Evolutionary conservation across 35 echinoderm and acorn worm genomes (phyloP).

Genomic region (Ophiothrix spiculata): DNA sequence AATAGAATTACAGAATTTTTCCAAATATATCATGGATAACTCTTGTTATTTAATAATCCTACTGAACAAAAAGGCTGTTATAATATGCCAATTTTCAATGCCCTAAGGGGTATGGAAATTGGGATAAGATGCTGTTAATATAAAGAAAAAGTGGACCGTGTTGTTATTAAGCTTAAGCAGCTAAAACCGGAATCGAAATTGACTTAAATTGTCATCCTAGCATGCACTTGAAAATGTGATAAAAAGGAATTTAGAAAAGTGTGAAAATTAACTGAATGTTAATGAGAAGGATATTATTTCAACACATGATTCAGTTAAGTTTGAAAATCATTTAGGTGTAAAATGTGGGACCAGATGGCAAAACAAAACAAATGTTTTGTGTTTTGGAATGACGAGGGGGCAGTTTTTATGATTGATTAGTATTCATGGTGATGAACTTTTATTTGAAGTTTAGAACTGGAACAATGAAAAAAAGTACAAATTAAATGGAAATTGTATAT

Average conservation of each 20-base stretch:
- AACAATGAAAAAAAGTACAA: too few species aligned
- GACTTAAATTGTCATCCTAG: not conserved
- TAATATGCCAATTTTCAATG: not conserved
- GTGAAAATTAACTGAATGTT: not conserved
- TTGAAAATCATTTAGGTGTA: not conserved
- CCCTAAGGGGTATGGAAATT: not conserved
- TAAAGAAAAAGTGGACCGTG: not conserved
- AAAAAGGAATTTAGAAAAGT: not conserved
- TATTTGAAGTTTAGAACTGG: too few species aligned
- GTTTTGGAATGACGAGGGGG: too few species aligned
- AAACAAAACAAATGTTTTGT: too few species aligned
- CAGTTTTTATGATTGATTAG: too few species aligned
- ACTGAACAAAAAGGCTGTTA: not conserved
- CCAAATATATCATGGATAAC: not conserved
- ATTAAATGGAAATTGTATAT: too few species aligned
- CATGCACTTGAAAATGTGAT: conserved; percentile 4
- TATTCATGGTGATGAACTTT: too few species aligned
- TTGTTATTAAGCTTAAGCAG: not conserved
- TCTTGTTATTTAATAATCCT: not conserved
- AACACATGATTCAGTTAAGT: not conserved
- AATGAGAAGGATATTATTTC: not conserved
- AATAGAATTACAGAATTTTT: not conserved
- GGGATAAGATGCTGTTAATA: not conserved
- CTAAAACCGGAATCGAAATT: not conserved
- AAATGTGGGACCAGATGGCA: not conserved